Percentiles rank a stretch among this genome's conserved stretches.
Conservation (phyloP, 1,140 invertebrate species). For the Hycleus cichorii region DNA sequence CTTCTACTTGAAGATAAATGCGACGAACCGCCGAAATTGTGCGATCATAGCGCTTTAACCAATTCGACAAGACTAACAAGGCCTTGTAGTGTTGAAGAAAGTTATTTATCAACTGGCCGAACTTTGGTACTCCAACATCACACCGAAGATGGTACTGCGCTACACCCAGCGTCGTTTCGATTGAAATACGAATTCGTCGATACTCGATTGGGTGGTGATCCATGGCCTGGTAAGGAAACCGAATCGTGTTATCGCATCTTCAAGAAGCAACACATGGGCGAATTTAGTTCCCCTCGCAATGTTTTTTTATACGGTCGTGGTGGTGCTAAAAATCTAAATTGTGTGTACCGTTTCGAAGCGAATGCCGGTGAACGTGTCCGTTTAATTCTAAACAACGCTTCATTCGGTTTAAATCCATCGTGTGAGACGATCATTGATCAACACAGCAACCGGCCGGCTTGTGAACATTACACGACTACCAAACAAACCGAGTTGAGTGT, state of each 20-base stretch:
- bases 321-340: slow-evolving; percentile 63
- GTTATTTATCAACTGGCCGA: slow-evolving; percentile 64
- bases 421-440: slow-evolving; percentile 65
- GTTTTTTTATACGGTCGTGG: slow-evolving; percentile 71
- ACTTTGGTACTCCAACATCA: slow-evolving; percentile 47
- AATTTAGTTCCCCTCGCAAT: slow-evolving; percentile 61
- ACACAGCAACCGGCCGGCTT: slow-evolving; percentile 51
- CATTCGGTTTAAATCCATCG: slow-evolving; percentile 54
- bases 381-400: slow-evolving; percentile 62
- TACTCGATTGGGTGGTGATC: slow-evolving; percentile 64
- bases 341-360: slow-evolving; percentile 66
- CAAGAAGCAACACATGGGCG: slow-evolving; percentile 50
- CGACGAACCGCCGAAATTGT: slow-evolving; percentile 64
- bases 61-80: slow-evolving; percentile 66
- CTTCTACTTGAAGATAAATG: slow-evolving; percentile 53
- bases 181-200: slow-evolving; percentile 79
- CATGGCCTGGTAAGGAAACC: slow-evolving; percentile 46
- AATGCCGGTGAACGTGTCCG: slow-evolving; percentile 55
- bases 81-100: slow-evolving; percentile 67
- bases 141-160: slow-evolving; percentile 55
- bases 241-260: slow-evolving; percentile 49
- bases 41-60: slow-evolving; percentile 69
- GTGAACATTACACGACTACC: slow-evolving; percentile 47
- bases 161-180: slow-evolving; percentile 57
- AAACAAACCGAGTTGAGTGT: slow-evolving; percentile 52